Base-by-base conservation (phyloP, 1,140 invertebrate species). In the Hycleus cichorii region DNA sequence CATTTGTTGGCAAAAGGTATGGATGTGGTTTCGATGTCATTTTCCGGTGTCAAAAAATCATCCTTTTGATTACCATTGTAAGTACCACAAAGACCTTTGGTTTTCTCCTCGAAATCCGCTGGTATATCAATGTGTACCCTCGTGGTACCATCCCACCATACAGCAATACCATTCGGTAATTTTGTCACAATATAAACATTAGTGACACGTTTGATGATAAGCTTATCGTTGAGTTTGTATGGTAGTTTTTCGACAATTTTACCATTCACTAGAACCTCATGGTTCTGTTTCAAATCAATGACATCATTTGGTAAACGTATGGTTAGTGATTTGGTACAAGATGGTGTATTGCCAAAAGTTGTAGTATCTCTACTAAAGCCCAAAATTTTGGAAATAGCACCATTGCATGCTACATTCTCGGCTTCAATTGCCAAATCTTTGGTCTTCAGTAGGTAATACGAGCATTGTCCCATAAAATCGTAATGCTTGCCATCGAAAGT, bases 391-490 rank as follows among this genome's bases (percentile, higher is more conserved):
- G 86, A 88, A 42, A 91, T 84, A 18, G 84, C 78, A 3, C 89
- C 89, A 40, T 85, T 81, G 69, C 91, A 93, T 1, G 85, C 83
- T 0, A 88, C 82, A 69, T 93, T 93, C 73, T 93, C 90, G 1
- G 84, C 85, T 67, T 90, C 86, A 24, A 95, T 79, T 0, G 82
- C 83, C 62, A 88, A 81, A 62, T 87, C 82, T 0, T 77, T 66
- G 0, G 77, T 77, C 63, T 87, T 83, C 1, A 93, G 74, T 43
- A 95, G 71, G 67, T 89, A 87, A 69, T 95, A 95, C 0, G 84
- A 83, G 74, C 93, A 95, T 59, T 87, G 85, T 7, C 91, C 91
- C 88, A 93, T 92, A 71, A 93, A 95, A 72, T 93, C 85, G 70
- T 83, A 95, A 6, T 62, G 57, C 54, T 82, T 83, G 0, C 91